A percentile compares a stretch with the other conserved stretches of the same genome.
phyloP scores from a whole-genome alignment of 2,888 invertebrate genomes.

The Chrysotoxum bicinctum region DNA sequence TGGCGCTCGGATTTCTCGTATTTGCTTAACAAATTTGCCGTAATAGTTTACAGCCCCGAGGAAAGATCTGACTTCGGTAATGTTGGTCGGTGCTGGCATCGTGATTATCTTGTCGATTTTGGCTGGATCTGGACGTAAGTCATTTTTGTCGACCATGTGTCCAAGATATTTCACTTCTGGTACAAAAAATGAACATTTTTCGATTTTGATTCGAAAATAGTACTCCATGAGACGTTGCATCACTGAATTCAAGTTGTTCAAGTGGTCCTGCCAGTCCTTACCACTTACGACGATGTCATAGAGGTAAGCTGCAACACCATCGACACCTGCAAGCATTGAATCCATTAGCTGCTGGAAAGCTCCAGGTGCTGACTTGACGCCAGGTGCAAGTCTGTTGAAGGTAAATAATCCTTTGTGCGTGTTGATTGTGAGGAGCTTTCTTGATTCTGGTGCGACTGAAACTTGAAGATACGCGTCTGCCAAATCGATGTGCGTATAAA shows the following conservation, averaged over 20 bases:
- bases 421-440: constrained; percentile 62
- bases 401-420: constrained; percentile 61
- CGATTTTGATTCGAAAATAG: constrained; percentile 5
- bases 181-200: constrained; percentile 18
- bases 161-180: constrained; percentile 40
- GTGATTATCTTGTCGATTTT: background rate
- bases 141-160: constrained; percentile 20
- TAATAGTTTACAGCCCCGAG: constrained; percentile 33
- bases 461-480: constrained; percentile 1
- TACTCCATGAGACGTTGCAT: constrained; percentile 9
- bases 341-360: constrained; percentile 64
- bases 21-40: constrained; percentile 21
- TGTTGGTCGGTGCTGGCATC: constrained; percentile 35
- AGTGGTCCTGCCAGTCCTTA: constrained; percentile 1
- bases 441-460: constrained; percentile 66
- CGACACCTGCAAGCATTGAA: constrained; percentile 58
- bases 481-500: constrained; percentile 39
- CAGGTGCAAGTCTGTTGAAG: constrained; percentile 60
- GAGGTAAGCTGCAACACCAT: constrained; percentile 40
- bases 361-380: constrained; percentile 67
- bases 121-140: background rate
- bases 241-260: background rate
- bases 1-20: constrained; percentile 26
- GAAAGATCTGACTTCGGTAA: constrained; percentile 35
- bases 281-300: constrained; percentile 49